Evolutionary conservation across 2,888 invertebrate genomes (phyloP).

Genomic region (Microplitis deprimator): DNA sequence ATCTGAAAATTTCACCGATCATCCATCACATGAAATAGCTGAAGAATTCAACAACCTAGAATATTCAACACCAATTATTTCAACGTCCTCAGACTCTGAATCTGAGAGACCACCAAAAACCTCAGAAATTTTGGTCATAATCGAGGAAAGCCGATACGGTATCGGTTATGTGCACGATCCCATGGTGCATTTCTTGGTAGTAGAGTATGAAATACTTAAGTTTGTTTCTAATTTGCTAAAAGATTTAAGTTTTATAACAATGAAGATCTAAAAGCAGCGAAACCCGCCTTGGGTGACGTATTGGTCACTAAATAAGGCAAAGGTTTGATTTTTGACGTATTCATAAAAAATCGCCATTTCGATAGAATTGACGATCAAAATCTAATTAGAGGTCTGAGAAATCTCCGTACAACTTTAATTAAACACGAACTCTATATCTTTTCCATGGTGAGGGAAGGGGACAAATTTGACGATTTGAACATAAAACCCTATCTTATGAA

Average conservation of each 20-base stretch:
- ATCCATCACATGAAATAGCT: no score
- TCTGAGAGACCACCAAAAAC: no score
- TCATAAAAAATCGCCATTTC: constrained; percentile 11
- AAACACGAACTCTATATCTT: no score
- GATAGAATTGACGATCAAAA: no score
- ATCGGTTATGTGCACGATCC: constrained; percentile 18
- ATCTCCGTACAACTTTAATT: no score
- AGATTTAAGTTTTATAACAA: constrained; percentile 1
- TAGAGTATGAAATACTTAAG: constrained; percentile 13
- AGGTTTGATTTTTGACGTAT: not conserved
- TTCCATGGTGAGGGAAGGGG: no score
- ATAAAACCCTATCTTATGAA: not conserved
- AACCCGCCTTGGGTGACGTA: constrained; percentile 5
- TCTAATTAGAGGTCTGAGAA: no score
- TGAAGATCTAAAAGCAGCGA: not conserved
- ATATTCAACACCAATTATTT: no score
- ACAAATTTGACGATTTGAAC: not conserved
- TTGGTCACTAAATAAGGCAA: constrained; percentile 5
- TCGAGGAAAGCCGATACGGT: not conserved
- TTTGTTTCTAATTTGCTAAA: constrained; percentile 23
- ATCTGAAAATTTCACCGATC: no score
- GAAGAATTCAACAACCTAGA: no score
- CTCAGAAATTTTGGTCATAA: not conserved
- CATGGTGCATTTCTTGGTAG: constrained; percentile 32
- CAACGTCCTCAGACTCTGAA: no score